Conservation (phyloP, 2,113 vertebrate species). For the Todiramphus saurophagus region DNA sequence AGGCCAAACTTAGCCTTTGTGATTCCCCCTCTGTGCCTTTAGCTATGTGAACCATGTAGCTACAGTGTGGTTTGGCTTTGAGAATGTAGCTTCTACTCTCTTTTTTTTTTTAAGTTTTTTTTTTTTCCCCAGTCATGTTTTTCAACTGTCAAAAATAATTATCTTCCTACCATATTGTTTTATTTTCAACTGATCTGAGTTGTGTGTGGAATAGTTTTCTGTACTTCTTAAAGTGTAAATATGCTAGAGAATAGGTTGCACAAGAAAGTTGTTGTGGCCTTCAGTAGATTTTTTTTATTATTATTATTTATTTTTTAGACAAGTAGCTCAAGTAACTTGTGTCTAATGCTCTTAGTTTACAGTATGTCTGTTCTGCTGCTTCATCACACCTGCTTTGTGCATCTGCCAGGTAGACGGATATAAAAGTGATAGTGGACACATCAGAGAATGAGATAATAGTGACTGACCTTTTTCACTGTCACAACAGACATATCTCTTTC, state of each 20-base stretch:
- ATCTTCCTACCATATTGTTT: background rate
- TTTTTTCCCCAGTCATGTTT: background rate
- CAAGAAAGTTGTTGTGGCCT: background rate
- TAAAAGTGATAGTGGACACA: conserved; percentile 13
- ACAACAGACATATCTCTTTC: background rate
- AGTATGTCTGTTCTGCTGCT: background rate
- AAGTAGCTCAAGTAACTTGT: background rate
- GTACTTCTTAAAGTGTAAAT: background rate
- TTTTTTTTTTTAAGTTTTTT: background rate
- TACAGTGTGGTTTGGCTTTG: background rate
- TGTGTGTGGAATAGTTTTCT: background rate
- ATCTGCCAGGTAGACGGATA: background rate
- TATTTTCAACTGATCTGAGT: background rate
- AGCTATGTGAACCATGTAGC: background rate
- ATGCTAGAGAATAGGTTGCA: background rate
- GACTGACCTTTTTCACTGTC: background rate
- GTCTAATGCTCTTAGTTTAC: conserved; percentile 3
- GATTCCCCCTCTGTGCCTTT: conserved; percentile 7
- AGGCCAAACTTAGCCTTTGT: background rate
- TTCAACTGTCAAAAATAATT: background rate
- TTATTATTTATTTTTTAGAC: background rate
- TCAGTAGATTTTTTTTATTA: background rate
- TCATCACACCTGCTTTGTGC: background rate
- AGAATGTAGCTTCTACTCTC: background rate
- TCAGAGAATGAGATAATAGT: background rate